Conservation (phyloP, 1,140 invertebrate species). For the Branchinecta lynchi region DNA sequence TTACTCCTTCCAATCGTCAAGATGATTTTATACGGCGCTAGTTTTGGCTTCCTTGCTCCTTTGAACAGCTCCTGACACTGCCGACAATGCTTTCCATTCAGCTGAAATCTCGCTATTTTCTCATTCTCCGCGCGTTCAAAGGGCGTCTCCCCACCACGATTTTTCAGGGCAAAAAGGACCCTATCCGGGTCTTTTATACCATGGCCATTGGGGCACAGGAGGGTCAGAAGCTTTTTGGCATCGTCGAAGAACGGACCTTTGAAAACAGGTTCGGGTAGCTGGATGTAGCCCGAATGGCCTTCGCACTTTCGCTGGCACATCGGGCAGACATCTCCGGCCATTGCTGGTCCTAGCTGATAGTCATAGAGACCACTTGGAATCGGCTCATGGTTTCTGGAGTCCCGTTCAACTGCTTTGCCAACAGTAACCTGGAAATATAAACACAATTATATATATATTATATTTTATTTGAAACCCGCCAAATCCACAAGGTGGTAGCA, state of each 20-base stretch:
- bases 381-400: background rate
- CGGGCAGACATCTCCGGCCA: background rate
- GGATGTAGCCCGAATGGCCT: slow-evolving; percentile 1
- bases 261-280: background rate
- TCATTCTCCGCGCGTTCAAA: background rate
- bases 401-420: background rate
- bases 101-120: background rate
- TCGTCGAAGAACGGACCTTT: background rate
- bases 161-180: background rate
- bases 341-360: background rate
- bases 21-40: background rate
- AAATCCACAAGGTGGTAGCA: no score
- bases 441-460: background rate
- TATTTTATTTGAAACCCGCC: no score
- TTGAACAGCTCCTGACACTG: background rate
- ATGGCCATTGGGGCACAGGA: background rate
- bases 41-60: background rate
- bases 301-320: background rate
- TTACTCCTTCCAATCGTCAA: background rate
- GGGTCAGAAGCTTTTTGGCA: background rate
- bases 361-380: background rate
- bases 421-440: background rate
- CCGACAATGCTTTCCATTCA: background rate
- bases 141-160: background rate
- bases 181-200: background rate